Base-by-base conservation (phyloP, 1,140 invertebrate species). In the Bicyclus anynana region DNA sequence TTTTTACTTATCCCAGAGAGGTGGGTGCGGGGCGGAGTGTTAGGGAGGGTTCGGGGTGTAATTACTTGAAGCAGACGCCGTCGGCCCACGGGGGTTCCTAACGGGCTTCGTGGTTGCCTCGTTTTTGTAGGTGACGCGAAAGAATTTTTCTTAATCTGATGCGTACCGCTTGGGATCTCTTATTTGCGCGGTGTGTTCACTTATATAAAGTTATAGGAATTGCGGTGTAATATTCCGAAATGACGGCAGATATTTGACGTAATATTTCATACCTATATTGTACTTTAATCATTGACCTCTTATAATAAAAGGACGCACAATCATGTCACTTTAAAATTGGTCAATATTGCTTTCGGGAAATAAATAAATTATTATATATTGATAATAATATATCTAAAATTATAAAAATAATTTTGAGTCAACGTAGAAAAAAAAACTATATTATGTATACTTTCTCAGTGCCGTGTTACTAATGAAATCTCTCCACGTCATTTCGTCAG, bases 21-120 rank as follows among this genome's bases (percentile, higher is more conserved):
- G 26, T 16, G 26, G 21, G 12, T 48, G 27, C 42, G 53, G 17
- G 44, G 46, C 29, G 33, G 53, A 27, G 53, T 44, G 44, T 48
- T 46, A 18, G 12, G 18, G 44, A 33, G 12, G 53, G 44, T 26
- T 48, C 17, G 53, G 44, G 46, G 53, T 44, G 53, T 55, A 55
- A 55, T 55, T 55, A 55, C 53, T 55, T 55, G 53, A 40, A 55
- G 53, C 53, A 55, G 53, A 55, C 53, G 53, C 53, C 53, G 46
- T 18, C 42, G 53, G 53, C 33, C 46, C 23, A 48, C 44, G 29
- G 40, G 40, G 40, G 40, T 44, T 44, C 40, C 40, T 44, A 44
- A 44, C 40, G 53, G 51, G 53, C 53, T 55, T 55, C 53, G 46
- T 44, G 42, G 53, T 46, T 35, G 51, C 51, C 51, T 42, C 53